These are phyloP conservation scores for Lagodon rhomboides DNA, from an alignment of 2,797 vertebrate species.

Conservation along the genomic window DNA sequence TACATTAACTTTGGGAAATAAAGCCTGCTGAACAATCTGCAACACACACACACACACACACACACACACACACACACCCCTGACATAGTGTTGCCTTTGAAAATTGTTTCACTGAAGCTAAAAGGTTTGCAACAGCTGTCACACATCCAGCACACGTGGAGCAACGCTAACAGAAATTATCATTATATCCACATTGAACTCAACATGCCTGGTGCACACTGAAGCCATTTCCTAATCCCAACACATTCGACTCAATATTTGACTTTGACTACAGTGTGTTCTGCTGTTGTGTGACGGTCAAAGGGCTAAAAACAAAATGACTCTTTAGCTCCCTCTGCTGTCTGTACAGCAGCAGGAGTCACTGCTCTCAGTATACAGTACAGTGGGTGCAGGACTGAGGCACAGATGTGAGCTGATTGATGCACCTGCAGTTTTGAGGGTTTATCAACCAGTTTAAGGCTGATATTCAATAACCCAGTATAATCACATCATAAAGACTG, in stretches of 20 bases:
- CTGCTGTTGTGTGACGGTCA: neutral
- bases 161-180: neutral
- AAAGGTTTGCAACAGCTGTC: neutral
- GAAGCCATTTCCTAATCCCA: neutral
- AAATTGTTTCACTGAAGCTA: neutral
- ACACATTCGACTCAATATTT: neutral
- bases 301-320: neutral
- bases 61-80: neutral
- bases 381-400: neutral
- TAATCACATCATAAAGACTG: neutral
- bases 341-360: neutral
- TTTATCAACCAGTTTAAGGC: neutral
- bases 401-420: neutral
- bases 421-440: neutral
- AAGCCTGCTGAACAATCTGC: neutral
- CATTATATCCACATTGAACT: too few species aligned
- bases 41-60: neutral
- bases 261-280: neutral
- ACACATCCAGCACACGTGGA: too few species aligned
- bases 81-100: neutral
- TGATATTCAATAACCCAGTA: neutral
- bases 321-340: constrained; percentile 44
- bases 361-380: neutral
- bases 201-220: neutral
- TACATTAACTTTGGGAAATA: neutral